Base-by-base conservation (phyloP, 2,888 invertebrate species). In the Caenorhabditis angaria region DNA sequence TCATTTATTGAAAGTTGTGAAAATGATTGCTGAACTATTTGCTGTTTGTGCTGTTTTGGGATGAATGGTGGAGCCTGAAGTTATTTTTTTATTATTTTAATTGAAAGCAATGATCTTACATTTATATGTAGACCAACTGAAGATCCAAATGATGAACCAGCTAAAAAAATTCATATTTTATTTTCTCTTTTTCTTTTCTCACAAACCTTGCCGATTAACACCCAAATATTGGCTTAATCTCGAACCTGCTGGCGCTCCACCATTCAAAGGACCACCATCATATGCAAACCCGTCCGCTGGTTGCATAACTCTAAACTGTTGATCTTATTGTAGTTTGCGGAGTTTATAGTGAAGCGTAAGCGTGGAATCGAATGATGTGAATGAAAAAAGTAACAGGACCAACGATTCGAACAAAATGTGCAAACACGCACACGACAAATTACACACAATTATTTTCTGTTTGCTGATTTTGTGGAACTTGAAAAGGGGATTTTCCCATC, bases 211-310 rank as follows among this genome's bases (percentile, higher is more conserved):
- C 47, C 65, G 25, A 56, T 59, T 63, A 2, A 41, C 57, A 4
- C 65, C 69, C 57, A 75, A 35, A 28, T 75, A 75, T 53, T 71
- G 70, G 53, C 61, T 57, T 8, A 75, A 61, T 10, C 75, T 59
- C 12, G 75, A 75, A 6, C 65, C 70, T 8, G 65, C 70, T 22
- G 70, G 75, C 24, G 60, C 20, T 20, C 27, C 62, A 2, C 50
- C 32, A 41, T 53, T 61, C 20, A 25, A 14, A 25, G 76, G 67
- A 28, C 76, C 76, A 59, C 61, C 51, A 27, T 78, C 78, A 60
- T 61, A 62, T 6, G 65, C 73, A 56, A 68, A 78, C 60, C 71
- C 75, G 22, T 78, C 78, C 48, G 53, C 55, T 35, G 73, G 59
- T 51, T 67, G 61, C 72, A 72, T 72, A 51, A 51, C 41, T 12